phyloP scores from a whole-genome alignment of 2,797 vertebrate genomes.

The Eutrigla gurnardus region DNA sequence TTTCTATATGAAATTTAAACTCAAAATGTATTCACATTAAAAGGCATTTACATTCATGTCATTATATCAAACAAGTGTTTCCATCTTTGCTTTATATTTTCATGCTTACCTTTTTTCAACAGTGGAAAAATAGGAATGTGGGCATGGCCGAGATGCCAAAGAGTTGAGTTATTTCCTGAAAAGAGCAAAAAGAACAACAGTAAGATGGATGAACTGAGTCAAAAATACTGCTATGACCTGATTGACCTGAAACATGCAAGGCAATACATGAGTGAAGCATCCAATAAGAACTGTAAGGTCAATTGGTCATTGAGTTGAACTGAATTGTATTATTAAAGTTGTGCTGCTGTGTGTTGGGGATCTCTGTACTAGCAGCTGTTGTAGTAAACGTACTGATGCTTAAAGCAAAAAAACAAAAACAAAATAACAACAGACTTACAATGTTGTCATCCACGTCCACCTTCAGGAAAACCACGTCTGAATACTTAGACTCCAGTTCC shows the following conservation, averaged over 20 bases:
- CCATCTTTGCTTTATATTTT: too few relatives aligned
- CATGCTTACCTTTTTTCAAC: constrained; percentile 80
- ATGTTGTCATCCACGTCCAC: constrained; percentile 92
- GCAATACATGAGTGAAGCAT: neutral
- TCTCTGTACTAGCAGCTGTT: too few relatives aligned
- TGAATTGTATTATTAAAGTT: too few relatives aligned
- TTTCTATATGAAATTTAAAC: too few relatives aligned
- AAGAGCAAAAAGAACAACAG: constrained; percentile 27
- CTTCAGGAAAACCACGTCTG: constrained; percentile 90
- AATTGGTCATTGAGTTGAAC: too few relatives aligned
- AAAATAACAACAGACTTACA: constrained; percentile 72
- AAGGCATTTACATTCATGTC: too few relatives aligned
- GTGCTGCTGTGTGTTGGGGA: too few relatives aligned
- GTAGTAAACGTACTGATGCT: neutral
- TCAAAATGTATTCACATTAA: too few relatives aligned
- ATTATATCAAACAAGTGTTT: too few relatives aligned
- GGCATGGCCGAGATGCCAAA: constrained; percentile 91
- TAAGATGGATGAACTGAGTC: neutral
- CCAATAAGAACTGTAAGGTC: too few relatives aligned
- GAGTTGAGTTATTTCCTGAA: constrained; percentile 85
- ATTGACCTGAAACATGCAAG: too few relatives aligned
- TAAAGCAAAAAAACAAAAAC: neutral
- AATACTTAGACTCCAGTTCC: constrained; percentile 60
- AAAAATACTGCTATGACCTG: neutral
- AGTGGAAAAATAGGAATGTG: constrained; percentile 92